Conservation (phyloP, 2,797 vertebrate genomes). For the Sylvilagus floridanus region DNA sequence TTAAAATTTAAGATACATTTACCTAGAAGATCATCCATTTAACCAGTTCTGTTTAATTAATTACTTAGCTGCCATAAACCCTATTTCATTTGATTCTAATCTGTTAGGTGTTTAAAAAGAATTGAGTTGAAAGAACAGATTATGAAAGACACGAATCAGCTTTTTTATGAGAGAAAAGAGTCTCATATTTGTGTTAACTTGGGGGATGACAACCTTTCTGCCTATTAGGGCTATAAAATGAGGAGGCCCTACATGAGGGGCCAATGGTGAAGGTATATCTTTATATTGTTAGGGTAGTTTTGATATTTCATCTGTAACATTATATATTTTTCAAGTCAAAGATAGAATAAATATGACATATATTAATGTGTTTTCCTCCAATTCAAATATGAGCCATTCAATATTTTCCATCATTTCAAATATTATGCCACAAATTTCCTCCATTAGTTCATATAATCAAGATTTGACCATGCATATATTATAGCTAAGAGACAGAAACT, state of each 20-base stretch:
- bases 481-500: slow-evolving; percentile 56
- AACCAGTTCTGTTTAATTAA: neutral
- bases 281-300: slow-evolving; percentile 31
- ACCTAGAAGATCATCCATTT: neutral
- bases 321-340: slow-evolving; percentile 41
- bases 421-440: slow-evolving; percentile 66
- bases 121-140: neutral
- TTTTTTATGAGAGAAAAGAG: neutral
- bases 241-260: neutral
- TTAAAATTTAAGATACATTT: neutral
- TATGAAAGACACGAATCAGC: neutral
- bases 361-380: slow-evolving; percentile 28
- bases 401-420: slow-evolving; percentile 61
- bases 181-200: slow-evolving; percentile 6
- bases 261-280: neutral
- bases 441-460: slow-evolving; percentile 60
- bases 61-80: neutral
- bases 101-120: slow-evolving; percentile 20
- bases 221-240: neutral
- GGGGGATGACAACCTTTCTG: neutral
- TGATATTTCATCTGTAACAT: slow-evolving; percentile 5
- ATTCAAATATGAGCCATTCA: slow-evolving; percentile 54
- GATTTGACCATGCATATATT: slow-evolving; percentile 69
- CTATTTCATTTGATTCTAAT: neutral
- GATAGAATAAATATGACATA: neutral